These are phyloP conservation scores for Meda fulgida DNA, from an alignment of 2,797 vertebrate genomes.

Conservation along the genomic window DNA sequence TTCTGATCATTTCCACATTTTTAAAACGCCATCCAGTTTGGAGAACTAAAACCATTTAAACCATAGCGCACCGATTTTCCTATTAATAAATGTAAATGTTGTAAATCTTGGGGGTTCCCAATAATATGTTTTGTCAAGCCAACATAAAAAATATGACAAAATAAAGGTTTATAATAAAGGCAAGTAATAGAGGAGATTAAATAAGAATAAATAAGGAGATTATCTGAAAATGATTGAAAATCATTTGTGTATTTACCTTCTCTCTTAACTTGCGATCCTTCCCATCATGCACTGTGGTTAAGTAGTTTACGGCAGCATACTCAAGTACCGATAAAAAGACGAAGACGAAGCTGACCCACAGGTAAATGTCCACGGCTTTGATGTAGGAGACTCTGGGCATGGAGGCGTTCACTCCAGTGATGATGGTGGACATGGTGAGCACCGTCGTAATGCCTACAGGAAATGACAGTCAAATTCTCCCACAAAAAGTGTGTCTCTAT, in stretches of 20 bases:
- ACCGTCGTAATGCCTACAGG: constrained; percentile 80
- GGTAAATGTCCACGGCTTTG: constrained; percentile 84
- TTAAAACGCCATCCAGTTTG: neutral
- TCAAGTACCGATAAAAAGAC: constrained; percentile 82
- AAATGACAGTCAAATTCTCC: neutral
- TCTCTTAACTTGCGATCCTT: constrained; percentile 83
- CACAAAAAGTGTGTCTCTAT: neutral
- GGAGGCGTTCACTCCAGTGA: constrained; percentile 83
- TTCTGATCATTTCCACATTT: neutral
- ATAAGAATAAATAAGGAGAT: too few species aligned
- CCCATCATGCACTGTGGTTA: constrained; percentile 86
- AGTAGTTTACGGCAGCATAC: constrained; percentile 84
- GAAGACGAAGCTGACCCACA: constrained; percentile 84
- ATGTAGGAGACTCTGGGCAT: constrained; percentile 84
- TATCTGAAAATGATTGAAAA: constrained; percentile 35
- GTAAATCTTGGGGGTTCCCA: neutral
- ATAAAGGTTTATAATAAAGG: neutral
- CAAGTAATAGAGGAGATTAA: neutral
- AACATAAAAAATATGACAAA: neutral
- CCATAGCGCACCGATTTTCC: neutral
- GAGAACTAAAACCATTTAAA: neutral
- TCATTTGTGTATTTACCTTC: constrained; percentile 71
- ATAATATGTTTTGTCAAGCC: neutral
- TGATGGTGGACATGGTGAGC: constrained; percentile 84
- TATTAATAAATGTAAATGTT: neutral